Percentiles rank a stretch among this genome's conserved stretches.
Evolutionary conservation across 2,113 vertebrate genomes (phyloP).

Genomic region (Hylia prasina): DNA sequence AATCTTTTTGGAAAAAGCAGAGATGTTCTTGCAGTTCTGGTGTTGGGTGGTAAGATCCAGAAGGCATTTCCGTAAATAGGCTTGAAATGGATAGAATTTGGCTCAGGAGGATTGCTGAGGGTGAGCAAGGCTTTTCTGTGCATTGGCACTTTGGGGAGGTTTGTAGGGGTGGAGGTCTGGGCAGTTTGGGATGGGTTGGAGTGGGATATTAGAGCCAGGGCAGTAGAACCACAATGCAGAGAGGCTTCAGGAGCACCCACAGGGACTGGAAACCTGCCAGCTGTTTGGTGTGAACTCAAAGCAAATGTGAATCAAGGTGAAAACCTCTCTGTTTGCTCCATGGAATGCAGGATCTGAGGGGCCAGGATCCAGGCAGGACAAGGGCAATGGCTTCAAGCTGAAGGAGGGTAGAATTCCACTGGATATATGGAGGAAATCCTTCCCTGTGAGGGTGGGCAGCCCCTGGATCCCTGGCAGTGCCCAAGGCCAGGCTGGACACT

Average conservation of each 20-base stretch:
- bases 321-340: neutral
- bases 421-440: neutral
- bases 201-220: neutral
- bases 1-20: neutral
- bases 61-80: neutral
- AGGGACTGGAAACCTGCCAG: neutral
- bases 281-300: neutral
- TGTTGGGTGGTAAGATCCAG: neutral
- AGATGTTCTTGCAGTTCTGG: neutral
- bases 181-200: neutral
- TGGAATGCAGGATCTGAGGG: neutral
- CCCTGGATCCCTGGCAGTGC: neutral
- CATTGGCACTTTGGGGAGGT: neutral
- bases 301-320: accelerated
- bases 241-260: neutral
- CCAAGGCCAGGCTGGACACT: neutral
- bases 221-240: neutral
- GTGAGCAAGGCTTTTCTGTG: neutral
- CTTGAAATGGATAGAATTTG: neutral
- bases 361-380: neutral
- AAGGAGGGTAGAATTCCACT: neutral
- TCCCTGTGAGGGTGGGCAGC: accelerated
- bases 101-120: neutral
- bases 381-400: neutral
- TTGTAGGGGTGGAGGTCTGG: neutral